phyloP scores from a whole-genome alignment of 2,113 vertebrate species.

The Propithecus coquereli region DNA sequence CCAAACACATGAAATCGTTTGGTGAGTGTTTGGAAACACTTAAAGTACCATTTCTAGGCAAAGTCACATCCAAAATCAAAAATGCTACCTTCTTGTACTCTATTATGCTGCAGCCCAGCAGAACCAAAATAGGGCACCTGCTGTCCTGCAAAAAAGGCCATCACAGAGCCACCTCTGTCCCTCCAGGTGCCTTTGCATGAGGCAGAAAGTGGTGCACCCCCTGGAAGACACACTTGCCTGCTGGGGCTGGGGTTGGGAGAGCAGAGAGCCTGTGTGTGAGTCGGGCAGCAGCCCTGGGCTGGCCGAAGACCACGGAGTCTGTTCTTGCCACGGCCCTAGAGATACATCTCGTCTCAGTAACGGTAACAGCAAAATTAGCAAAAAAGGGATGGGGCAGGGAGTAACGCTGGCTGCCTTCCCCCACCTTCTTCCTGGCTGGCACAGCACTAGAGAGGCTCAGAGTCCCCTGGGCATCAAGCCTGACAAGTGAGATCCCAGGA shows the following conservation, averaged over 20 bases:
- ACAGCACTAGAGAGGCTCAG: not conserved
- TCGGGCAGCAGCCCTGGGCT: not conserved
- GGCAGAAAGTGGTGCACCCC: not conserved
- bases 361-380: not conserved
- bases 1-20: not conserved
- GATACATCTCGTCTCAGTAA: not conserved
- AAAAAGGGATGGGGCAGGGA: not conserved
- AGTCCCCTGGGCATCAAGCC: not conserved
- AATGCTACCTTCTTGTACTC: not conserved
- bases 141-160: not conserved
- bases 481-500: not conserved
- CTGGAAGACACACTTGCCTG: not conserved
- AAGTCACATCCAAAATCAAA: not conserved
- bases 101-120: not conserved
- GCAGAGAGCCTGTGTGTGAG: not conserved
- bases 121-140: not conserved
- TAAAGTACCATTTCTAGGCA: not conserved
- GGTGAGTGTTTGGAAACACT: not conserved
- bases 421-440: accelerated
- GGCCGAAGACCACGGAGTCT: not conserved
- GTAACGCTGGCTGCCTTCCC: not conserved
- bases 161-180: not conserved
- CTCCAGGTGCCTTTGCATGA: not conserved
- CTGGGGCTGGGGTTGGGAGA: not conserved
- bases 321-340: not conserved